A percentile compares a stretch with the other conserved stretches of the same genome.
Evolutionary conservation across 1,140 invertebrate genomes (phyloP).

Genomic region (Pseudomyrmex cubaensis): DNA sequence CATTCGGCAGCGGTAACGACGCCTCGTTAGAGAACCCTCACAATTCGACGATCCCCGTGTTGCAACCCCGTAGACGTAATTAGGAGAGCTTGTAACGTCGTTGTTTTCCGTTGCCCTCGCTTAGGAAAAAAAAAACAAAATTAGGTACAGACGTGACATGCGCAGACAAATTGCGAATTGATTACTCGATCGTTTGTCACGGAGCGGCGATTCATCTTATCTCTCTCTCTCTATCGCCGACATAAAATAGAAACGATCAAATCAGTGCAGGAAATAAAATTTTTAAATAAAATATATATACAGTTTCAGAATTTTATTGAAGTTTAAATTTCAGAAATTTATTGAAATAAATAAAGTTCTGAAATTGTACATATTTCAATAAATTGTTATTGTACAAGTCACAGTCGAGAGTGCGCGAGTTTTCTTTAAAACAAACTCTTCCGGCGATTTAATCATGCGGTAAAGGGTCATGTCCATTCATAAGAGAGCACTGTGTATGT

Average conservation of each 20-base stretch:
- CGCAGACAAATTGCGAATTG: not conserved
- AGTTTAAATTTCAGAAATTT: not conserved
- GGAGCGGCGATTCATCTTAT: not conserved
- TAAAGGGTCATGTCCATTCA: conserved; percentile 4
- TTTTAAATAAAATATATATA: not conserved
- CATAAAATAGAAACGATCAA: not conserved
- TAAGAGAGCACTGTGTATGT: not conserved
- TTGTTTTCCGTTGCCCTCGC: not conserved
- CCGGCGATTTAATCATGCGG: conserved; percentile 5
- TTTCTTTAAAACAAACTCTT: conserved; percentile 27
- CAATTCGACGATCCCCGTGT: not conserved
- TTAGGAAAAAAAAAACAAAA: conserved; percentile 18
- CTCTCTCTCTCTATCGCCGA: not conserved
- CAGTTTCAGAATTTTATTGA: no score
- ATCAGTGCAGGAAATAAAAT: no score
- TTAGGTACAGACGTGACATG: not conserved
- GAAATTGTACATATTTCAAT: no score
- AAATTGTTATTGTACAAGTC: not conserved
- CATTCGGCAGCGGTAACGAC: conserved; percentile 51
- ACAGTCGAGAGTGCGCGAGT: not conserved
- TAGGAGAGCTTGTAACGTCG: conserved; percentile 27
- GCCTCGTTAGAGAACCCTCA: conserved; percentile 52
- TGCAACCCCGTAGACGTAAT: conserved; percentile 15
- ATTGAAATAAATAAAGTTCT: no score
- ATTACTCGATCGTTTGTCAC: conserved; percentile 4